Conservation (phyloP, 2,888 invertebrate genomes). For the Rhabditoides inermis region DNA sequence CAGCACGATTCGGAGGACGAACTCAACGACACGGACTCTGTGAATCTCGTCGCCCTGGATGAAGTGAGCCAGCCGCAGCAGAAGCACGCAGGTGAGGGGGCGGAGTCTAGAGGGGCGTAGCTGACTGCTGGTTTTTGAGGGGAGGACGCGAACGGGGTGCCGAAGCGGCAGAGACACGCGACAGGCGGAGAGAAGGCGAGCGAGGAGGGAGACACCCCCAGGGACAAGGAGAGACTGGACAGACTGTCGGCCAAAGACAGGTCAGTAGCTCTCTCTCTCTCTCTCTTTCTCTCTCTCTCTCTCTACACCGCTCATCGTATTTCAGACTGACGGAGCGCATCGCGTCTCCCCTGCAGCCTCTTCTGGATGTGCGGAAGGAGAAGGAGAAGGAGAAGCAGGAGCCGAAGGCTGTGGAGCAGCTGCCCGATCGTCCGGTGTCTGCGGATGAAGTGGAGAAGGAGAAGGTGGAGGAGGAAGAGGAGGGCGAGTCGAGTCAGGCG, state of each 20-base stretch:
- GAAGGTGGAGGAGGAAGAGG: neutral
- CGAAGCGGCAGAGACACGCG: constrained; percentile 21
- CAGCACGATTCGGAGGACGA: constrained; percentile 36
- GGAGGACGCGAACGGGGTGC: too few relatives aligned
- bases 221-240: constrained; percentile 22
- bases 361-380: neutral
- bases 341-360: too few relatives aligned
- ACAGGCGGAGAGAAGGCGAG: constrained; percentile 29
- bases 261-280: too few relatives aligned
- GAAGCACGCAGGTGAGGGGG: constrained; percentile 21
- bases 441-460: too few relatives aligned
- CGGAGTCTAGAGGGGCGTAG: neutral
- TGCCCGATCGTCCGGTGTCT: neutral
- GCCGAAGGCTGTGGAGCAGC: too few relatives aligned
- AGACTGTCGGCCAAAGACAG: constrained; percentile 9
- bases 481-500: constrained; percentile 21
- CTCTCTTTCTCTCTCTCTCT: too few relatives aligned
- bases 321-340: neutral
- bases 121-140: constrained; percentile 1
- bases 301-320: neutral
- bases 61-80: constrained; percentile 33
- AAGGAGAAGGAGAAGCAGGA: neutral
- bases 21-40: constrained; percentile 37
- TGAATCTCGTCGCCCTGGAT: constrained; percentile 48
- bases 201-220: constrained; percentile 19